Percentiles rank a stretch among this genome's conserved stretches.
These are phyloP conservation scores for Podilymbus podiceps DNA, from an alignment of 2,113 vertebrate species.

Conservation along the genomic window DNA sequence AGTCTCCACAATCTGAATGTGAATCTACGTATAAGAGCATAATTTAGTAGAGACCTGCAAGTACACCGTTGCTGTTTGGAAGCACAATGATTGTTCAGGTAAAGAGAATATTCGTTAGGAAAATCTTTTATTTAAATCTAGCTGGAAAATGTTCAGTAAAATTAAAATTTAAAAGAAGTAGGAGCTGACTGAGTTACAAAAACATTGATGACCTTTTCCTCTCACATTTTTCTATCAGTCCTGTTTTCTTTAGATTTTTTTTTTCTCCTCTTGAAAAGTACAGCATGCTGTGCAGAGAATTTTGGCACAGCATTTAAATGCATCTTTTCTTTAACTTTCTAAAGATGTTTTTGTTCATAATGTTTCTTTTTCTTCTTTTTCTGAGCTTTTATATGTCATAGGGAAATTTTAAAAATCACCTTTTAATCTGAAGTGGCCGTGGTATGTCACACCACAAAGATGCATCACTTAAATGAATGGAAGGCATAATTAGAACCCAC, in stretches of 20 bases:
- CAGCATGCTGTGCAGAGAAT: not conserved
- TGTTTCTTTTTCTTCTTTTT: not conserved
- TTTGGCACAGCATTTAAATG: not conserved
- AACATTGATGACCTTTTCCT: not conserved
- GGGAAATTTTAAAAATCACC: not conserved
- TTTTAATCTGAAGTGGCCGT: not conserved
- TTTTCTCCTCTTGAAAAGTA: not conserved
- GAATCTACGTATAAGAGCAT: not conserved
- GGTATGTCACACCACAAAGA: not conserved
- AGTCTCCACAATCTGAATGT: not conserved
- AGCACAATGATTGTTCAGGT: not conserved
- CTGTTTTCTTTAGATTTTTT: not conserved
- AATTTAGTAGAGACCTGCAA: not conserved
- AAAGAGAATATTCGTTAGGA: not conserved
- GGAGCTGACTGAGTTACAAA: not conserved
- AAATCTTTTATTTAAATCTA: not conserved
- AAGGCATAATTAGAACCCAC: not conserved
- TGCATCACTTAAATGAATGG: not conserved
- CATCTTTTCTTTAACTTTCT: not conserved
- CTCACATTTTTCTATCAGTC: not conserved
- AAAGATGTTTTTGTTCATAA: not conserved
- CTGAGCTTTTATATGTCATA: not conserved
- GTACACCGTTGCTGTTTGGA: not conserved
- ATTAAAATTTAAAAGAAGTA: not conserved
- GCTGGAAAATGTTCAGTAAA: not conserved